Conservation (phyloP, 2,113 vertebrate species). For the Ascaphus truei region DNA sequence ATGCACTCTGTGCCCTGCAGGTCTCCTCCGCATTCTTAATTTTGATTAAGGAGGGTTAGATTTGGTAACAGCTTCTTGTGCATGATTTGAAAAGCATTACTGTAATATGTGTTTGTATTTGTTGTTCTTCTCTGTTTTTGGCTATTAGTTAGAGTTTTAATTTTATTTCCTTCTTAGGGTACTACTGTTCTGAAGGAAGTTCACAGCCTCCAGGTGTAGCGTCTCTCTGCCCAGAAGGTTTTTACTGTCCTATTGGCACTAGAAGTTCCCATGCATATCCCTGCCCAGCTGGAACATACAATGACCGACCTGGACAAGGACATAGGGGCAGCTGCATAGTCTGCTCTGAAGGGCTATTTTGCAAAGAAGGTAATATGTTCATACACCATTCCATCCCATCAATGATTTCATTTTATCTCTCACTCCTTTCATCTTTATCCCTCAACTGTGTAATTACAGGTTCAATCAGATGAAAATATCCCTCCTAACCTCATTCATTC, state of each 20-base stretch:
- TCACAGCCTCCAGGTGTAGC: conserved; percentile 59
- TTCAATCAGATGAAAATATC: no score
- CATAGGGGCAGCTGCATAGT: conserved; percentile 69
- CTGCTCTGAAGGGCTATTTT: conserved; percentile 72
- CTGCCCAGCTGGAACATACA: conserved; percentile 72
- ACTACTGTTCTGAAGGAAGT: conserved; percentile 73
- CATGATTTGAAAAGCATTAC: no score
- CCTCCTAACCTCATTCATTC: no score
- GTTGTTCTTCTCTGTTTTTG: no score
- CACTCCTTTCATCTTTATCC: neutral
- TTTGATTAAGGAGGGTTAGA: no score
- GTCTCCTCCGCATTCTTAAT: conserved; percentile 44
- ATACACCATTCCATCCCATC: no score
- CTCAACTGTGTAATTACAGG: no score
- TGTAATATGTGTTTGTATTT: no score
- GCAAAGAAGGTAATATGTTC: conserved; percentile 61
- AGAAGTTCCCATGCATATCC: conserved; percentile 65
- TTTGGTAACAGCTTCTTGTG: no score
- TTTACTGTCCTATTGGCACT: conserved; percentile 73
- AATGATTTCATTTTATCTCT: neutral
- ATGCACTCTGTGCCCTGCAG: conserved; percentile 64
- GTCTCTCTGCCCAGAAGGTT: conserved; percentile 68
- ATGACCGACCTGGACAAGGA: conserved; percentile 72
- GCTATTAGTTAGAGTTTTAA: no score
- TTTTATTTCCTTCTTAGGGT: conserved; percentile 50